phyloP scores from a whole-genome alignment of 2,888 invertebrate species.

The Chorisops tibialis region DNA sequence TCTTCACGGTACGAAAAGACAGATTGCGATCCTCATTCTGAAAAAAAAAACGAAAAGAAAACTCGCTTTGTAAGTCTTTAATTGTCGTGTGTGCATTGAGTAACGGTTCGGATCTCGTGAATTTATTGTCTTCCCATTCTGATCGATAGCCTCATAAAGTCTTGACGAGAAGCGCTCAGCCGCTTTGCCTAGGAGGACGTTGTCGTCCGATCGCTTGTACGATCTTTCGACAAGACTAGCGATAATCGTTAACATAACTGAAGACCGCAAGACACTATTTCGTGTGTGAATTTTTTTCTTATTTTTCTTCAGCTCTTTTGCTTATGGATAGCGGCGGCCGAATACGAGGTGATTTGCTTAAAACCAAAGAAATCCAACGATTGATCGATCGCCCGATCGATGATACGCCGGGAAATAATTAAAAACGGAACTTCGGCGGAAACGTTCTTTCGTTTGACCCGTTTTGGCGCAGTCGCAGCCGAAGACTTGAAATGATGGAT shows the following conservation, averaged over 20 bases:
- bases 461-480: neutral
- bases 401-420: slow-evolving; percentile 22
- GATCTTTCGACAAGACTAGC: slow-evolving; percentile 19
- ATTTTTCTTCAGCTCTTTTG: neutral
- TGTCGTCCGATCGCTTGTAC: too few relatives aligned
- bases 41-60: too few relatives aligned
- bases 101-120: slow-evolving; percentile 13
- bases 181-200: neutral
- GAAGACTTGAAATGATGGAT: neutral
- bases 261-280: slow-evolving; percentile 14
- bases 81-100: slow-evolving; percentile 18
- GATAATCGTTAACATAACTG: slow-evolving; percentile 24
- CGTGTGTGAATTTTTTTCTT: too few relatives aligned
- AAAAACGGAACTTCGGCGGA: slow-evolving; percentile 26
- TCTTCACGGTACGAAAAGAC: too few relatives aligned
- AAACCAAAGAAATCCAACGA: slow-evolving; percentile 17
- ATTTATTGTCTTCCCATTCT: slow-evolving; percentile 23
- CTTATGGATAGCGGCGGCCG: slow-evolving; percentile 11
- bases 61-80: neutral
- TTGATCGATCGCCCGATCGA: slow-evolving; percentile 20
- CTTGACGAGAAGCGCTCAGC: slow-evolving; percentile 20
- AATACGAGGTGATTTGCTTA: slow-evolving; percentile 7
- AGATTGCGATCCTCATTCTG: too few relatives aligned
- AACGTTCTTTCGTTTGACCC: slow-evolving; percentile 11
- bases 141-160: slow-evolving; percentile 22